phyloP scores from a whole-genome alignment of 2,113 vertebrate species.

The Tachycineta bicolor region DNA sequence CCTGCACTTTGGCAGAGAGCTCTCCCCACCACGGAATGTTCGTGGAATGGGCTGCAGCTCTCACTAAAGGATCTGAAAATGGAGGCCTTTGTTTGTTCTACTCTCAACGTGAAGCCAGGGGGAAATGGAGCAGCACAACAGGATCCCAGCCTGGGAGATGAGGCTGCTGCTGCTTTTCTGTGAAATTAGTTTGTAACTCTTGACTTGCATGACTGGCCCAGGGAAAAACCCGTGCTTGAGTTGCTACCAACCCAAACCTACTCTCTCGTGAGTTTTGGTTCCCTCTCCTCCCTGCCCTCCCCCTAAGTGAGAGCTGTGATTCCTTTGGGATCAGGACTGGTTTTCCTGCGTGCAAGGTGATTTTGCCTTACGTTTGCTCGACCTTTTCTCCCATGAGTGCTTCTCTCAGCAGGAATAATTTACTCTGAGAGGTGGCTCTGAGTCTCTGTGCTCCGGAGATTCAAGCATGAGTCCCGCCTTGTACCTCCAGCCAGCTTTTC shows the following conservation, averaged over 20 bases:
- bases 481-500: not conserved
- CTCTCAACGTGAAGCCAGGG: not conserved
- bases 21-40: not conserved
- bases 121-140: not conserved
- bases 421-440: not conserved
- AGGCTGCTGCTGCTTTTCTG: not conserved
- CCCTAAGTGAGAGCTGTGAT: not conserved
- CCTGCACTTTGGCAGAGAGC: slow-evolving; percentile 23
- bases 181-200: not conserved
- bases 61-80: not conserved
- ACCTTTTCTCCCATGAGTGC: not conserved
- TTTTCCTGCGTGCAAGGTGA: not conserved
- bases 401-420: not conserved
- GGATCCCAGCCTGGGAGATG: not conserved
- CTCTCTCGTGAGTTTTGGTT: not conserved
- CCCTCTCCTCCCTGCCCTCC: not conserved
- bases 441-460: accelerated
- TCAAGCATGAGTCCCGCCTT: not conserved
- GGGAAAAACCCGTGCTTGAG: accelerated
- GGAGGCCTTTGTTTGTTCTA: not conserved
- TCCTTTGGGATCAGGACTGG: not conserved
- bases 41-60: accelerated
- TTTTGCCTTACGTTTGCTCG: accelerated
- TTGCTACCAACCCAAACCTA: not conserved
- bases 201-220: not conserved